Percentiles rank a stretch among this genome's conserved stretches.
These are phyloP conservation scores for Cryptoblepharus egeriae DNA, from an alignment of 2,797 vertebrate species.

Conservation along the genomic window DNA sequence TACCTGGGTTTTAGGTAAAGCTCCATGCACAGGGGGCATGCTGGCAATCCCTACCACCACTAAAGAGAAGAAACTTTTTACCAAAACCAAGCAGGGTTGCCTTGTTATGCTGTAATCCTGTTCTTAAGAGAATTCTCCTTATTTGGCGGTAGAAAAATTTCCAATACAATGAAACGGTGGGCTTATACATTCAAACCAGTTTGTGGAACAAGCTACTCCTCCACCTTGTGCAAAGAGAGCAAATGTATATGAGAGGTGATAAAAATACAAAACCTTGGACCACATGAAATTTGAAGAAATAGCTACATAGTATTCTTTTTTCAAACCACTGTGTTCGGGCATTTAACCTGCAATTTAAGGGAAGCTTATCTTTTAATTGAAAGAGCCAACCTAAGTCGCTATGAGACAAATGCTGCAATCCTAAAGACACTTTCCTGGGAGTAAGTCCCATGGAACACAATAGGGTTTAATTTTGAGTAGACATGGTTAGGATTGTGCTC, in stretches of 20 bases:
- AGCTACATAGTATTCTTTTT: neutral
- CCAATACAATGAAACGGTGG: constrained; percentile 7
- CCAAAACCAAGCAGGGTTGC: neutral
- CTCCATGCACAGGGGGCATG: too few relatives aligned
- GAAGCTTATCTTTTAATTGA: too few relatives aligned
- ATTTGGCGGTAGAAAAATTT: fast-evolving
- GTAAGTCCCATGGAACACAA: too few relatives aligned
- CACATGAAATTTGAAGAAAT: neutral
- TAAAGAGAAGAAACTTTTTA: neutral
- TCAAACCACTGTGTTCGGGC: too few relatives aligned
- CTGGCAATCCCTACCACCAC: too few relatives aligned
- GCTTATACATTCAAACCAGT: neutral
- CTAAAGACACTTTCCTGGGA: too few relatives aligned
- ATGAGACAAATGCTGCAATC: too few relatives aligned
- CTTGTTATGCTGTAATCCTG: neutral
- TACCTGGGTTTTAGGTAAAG: too few relatives aligned
- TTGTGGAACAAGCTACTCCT: neutral
- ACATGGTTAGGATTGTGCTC: too few relatives aligned
- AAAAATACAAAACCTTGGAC: fast-evolving
- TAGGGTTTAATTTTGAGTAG: too few relatives aligned
- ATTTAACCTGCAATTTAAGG: too few relatives aligned
- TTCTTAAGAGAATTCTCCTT: neutral
- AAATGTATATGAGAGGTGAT: fast-evolving
- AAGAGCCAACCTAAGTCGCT: too few relatives aligned
- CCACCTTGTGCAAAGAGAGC: neutral